Conservation (phyloP, 1,140 invertebrate genomes). For the Holcopasites calliopsidis region DNA sequence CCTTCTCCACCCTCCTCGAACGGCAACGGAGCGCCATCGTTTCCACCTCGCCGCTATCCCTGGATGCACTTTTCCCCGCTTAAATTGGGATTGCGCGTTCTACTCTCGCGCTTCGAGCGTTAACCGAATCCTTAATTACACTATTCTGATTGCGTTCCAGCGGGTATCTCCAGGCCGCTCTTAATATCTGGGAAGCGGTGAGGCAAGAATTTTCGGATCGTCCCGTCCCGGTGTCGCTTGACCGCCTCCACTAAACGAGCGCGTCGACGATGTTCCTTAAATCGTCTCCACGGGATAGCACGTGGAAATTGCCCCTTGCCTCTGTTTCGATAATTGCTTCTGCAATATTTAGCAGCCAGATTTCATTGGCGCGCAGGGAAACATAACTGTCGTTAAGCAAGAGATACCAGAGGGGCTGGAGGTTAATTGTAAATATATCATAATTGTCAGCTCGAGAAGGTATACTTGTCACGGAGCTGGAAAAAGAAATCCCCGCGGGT, state of each 20-base stretch:
- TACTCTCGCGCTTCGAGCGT: conserved; percentile 67
- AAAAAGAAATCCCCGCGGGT: neutral
- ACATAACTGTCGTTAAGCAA: too few relatives aligned
- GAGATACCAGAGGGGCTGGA: too few relatives aligned
- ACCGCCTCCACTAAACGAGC: neutral
- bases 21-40: neutral
- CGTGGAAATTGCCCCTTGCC: neutral
- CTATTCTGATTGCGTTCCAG: conserved; percentile 72
- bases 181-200: conserved; percentile 50
- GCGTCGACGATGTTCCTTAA: neutral
- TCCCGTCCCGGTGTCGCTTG: conserved; percentile 9
- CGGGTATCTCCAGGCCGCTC: conserved; percentile 53
- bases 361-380: too few relatives aligned
- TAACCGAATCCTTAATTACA: conserved; percentile 75
- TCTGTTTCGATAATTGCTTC: too few relatives aligned
- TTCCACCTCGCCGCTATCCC: conserved; percentile 48
- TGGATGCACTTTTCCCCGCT: conserved; percentile 70
- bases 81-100: conserved; percentile 73
- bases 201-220: conserved; percentile 55
- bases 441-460: neutral
- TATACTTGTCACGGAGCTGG: conserved; percentile 2
- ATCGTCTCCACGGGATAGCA: neutral
- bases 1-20: conserved; percentile 38
- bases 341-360: too few relatives aligned
- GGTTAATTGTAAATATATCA: neutral